Evolutionary conservation across 2,113 vertebrate genomes (phyloP).

Genomic region (Muntiacus muntjak): DNA sequence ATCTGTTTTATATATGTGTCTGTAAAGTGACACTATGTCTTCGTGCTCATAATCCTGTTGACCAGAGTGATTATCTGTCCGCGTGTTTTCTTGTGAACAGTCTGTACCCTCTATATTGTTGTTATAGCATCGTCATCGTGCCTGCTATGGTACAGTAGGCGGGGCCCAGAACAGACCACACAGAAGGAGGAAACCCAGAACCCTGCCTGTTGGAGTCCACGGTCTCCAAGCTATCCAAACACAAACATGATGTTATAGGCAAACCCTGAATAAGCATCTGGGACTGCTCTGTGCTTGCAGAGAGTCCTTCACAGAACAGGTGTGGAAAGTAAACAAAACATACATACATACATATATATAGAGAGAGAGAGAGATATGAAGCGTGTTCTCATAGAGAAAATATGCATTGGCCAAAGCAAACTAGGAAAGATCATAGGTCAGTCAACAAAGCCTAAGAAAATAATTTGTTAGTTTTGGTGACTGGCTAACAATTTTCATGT

Average conservation of each 20-base stretch:
- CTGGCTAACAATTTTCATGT: not conserved
- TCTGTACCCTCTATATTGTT: slow-evolving; percentile 32
- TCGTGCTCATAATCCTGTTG: not conserved
- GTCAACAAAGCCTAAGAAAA: not conserved
- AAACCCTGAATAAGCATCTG: not conserved
- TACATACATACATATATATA: not conserved
- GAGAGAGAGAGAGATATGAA: not conserved
- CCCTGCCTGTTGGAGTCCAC: not conserved
- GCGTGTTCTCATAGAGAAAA: not conserved
- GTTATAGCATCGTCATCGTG: not conserved
- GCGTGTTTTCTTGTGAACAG: slow-evolving; percentile 21
- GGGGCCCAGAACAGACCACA: slow-evolving; percentile 39
- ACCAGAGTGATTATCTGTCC: not conserved
- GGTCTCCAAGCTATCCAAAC: slow-evolving; percentile 9
- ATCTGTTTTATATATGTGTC: not conserved
- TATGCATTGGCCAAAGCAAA: not conserved
- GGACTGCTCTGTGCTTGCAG: not conserved
- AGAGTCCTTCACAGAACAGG: not conserved
- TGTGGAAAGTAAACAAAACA: not conserved
- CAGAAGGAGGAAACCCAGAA: not conserved
- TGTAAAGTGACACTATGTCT: not conserved
- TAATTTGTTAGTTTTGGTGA: not conserved
- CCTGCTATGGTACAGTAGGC: slow-evolving; percentile 6
- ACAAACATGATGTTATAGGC: slow-evolving; percentile 26
- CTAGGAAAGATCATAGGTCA: not conserved